These are phyloP conservation scores for Cercopithecus mona DNA, from an alignment of 2,113 vertebrate species.

Conservation along the genomic window DNA sequence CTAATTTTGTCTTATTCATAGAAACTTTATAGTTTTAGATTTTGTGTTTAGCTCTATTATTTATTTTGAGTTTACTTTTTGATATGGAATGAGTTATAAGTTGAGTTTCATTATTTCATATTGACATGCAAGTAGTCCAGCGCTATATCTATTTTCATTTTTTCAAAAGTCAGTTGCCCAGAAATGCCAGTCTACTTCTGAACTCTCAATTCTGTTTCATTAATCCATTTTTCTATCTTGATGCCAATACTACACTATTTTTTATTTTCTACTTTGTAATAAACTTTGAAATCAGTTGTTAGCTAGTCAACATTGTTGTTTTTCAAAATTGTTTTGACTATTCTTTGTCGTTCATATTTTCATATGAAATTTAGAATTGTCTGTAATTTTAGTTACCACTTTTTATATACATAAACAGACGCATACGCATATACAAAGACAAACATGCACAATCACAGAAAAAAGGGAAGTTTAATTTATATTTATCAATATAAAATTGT, in stretches of 20 bases:
- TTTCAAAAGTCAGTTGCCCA: background rate
- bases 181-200: background rate
- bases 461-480: background rate
- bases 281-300: background rate
- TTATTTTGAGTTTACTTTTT: background rate
- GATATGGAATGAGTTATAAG: background rate
- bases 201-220: background rate
- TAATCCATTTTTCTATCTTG: background rate
- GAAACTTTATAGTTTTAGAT: background rate
- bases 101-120: background rate
- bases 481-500: background rate
- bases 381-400: background rate
- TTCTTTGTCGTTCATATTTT: background rate
- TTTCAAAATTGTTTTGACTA: background rate
- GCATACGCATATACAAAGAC: background rate
- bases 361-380: background rate
- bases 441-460: background rate
- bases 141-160: background rate
- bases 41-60: background rate
- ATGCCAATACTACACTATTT: background rate
- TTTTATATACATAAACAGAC: background rate
- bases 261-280: background rate
- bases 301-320: background rate
- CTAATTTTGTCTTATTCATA: background rate
- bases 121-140: background rate